Evolutionary conservation across 2,888 invertebrate species (phyloP).

Genomic region (Dasysyrphus albostriatus): DNA sequence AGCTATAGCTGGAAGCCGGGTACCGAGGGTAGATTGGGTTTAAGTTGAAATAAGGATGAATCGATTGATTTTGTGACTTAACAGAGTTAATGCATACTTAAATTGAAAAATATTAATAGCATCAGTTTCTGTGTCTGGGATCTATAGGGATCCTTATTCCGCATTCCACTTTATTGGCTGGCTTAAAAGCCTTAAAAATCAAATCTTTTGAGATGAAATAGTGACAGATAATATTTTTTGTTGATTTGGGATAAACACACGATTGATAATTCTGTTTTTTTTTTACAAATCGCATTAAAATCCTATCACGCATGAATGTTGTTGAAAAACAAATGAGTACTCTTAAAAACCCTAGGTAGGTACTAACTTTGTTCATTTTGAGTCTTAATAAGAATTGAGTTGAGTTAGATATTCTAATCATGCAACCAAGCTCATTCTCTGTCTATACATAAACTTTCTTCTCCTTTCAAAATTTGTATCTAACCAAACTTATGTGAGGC

Average conservation of each 20-base stretch:
- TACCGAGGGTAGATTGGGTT: background rate
- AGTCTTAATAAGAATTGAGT: constrained; percentile 1
- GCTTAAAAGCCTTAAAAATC: background rate
- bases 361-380: background rate
- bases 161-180: background rate
- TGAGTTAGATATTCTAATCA: constrained; percentile 3
- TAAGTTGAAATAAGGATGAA: constrained; percentile 14
- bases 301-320: no score
- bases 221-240: background rate
- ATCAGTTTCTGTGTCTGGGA: background rate
- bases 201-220: background rate
- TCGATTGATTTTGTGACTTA: constrained; percentile 28
- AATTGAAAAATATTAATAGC: constrained; percentile 16
- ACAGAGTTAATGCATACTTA: constrained; percentile 10
- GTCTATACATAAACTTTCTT: background rate
- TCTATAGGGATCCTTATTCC: background rate
- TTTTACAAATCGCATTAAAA: background rate
- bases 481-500: background rate
- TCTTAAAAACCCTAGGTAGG: no score
- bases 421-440: background rate
- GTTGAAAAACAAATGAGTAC: no score
- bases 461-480: background rate
- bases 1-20: background rate
- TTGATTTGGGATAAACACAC: background rate
- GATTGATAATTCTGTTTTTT: background rate